These are phyloP conservation scores for Ptychoptera albimana DNA, from an alignment of 2,888 invertebrate genomes.

Conservation along the genomic window DNA sequence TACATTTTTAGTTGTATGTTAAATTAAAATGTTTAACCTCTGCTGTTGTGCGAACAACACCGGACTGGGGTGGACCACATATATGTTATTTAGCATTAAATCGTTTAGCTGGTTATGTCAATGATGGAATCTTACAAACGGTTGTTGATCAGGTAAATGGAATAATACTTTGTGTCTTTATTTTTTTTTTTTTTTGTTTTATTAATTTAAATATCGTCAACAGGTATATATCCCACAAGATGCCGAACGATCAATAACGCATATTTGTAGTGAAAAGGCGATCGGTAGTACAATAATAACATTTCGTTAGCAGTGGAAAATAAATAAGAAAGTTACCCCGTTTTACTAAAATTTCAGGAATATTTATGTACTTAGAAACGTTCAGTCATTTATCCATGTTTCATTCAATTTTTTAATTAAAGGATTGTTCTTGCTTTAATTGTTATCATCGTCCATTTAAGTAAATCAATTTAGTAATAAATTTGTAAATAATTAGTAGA, in stretches of 20 bases:
- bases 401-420: too few relatives aligned
- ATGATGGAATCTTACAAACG: conserved; percentile 36
- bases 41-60: not conserved
- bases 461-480: too few relatives aligned
- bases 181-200: not conserved
- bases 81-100: conserved; percentile 24
- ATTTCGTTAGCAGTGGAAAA: conserved; percentile 21
- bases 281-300: conserved; percentile 34
- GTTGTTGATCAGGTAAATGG: conserved; percentile 37
- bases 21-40: conserved; percentile 4
- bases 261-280: conserved; percentile 26
- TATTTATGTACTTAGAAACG: too few relatives aligned
- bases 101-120: conserved; percentile 30
- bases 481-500: too few relatives aligned
- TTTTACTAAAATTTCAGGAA: too few relatives aligned
- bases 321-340: too few relatives aligned
- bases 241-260: conserved; percentile 31
- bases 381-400: too few relatives aligned
- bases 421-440: too few relatives aligned
- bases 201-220: not conserved
- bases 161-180: not conserved
- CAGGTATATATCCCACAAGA: conserved; percentile 21
- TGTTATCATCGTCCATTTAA: too few relatives aligned
- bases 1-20: conserved; percentile 6
- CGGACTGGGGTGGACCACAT: conserved; percentile 20